phyloP scores from a whole-genome alignment of 2,113 vertebrate genomes.

The Antigone vipio region DNA sequence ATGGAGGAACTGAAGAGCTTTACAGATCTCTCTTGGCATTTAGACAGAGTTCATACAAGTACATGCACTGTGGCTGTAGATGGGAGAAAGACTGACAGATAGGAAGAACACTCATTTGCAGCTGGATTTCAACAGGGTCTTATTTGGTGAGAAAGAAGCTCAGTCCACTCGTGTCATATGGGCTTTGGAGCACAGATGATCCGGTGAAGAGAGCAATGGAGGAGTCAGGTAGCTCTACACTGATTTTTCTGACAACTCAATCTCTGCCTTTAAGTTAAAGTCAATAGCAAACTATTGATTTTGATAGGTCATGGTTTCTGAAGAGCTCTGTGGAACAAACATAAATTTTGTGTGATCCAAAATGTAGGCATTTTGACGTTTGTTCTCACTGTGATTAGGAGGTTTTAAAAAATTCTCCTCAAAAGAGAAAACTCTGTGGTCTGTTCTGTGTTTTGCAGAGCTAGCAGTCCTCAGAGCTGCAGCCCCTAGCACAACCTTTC shows the following conservation, averaged over 20 bases:
- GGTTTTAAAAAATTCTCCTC: background rate
- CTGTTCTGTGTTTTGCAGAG: background rate
- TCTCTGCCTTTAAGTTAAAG: background rate
- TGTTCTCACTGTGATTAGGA: background rate
- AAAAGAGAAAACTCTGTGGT: background rate
- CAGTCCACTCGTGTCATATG: rapidly evolving
- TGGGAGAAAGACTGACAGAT: background rate
- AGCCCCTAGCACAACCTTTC: background rate
- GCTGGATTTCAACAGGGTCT: background rate
- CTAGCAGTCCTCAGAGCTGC: background rate
- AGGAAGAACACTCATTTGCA: background rate
- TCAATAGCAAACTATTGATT: background rate
- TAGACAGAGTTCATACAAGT: background rate
- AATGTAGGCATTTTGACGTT: background rate
- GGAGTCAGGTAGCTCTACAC: background rate
- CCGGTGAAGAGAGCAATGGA: background rate
- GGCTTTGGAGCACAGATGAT: background rate
- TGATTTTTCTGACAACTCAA: background rate
- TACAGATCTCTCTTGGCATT: constrained; percentile 8
- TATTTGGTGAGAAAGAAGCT: background rate
- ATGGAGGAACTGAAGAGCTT: background rate
- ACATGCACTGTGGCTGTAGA: background rate
- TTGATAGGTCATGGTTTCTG: background rate
- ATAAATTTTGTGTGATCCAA: background rate
- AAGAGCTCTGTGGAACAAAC: background rate